Conservation (phyloP, 2,888 invertebrate species). For the Ferdinandea cuprea region DNA sequence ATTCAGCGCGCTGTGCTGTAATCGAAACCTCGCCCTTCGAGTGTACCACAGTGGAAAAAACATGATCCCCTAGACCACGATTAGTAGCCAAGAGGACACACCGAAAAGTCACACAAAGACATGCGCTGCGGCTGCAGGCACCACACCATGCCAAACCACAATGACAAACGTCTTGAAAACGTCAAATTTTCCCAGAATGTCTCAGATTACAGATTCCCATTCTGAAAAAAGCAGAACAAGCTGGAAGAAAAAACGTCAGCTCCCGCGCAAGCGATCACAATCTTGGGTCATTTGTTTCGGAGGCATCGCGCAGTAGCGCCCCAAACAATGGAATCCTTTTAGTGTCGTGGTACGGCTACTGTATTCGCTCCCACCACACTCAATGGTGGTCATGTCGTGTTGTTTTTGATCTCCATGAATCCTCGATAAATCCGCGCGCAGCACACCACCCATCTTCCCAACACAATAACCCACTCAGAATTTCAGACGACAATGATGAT, state of each 20-base stretch:
- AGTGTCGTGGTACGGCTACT: conserved; percentile 72
- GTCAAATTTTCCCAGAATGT: conserved; percentile 75
- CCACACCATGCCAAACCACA: conserved; percentile 43
- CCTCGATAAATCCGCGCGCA: conserved; percentile 59
- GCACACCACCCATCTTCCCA: conserved; percentile 43
- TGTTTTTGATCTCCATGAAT: conserved; percentile 66
- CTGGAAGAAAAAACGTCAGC: conserved; percentile 3
- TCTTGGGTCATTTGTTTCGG: conserved; percentile 74
- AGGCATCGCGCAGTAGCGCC: conserved; percentile 55
- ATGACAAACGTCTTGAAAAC: conserved; percentile 75
- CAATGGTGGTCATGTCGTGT: conserved; percentile 70
- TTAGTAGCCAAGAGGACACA: conserved; percentile 65
- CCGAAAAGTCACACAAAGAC: conserved; percentile 67
- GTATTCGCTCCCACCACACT: conserved; percentile 44
- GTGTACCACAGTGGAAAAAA: conserved; percentile 37
- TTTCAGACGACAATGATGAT: conserved; percentile 72
- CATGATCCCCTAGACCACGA: conserved; percentile 69
- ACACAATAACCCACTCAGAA: conserved; percentile 73
- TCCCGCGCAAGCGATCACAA: conserved; percentile 60
- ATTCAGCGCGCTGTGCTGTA: conserved; percentile 42
- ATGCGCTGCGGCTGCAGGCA: background rate
- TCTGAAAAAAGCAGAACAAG: conserved; percentile 28
- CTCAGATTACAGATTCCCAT: conserved; percentile 74
- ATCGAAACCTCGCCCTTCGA: conserved; percentile 74
- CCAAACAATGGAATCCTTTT: conserved; percentile 77